Percentiles rank a stretch among this genome's conserved stretches.
These are phyloP conservation scores for Melanaphis sacchari DNA, from an alignment of 1,140 invertebrate genomes.

Conservation along the genomic window DNA sequence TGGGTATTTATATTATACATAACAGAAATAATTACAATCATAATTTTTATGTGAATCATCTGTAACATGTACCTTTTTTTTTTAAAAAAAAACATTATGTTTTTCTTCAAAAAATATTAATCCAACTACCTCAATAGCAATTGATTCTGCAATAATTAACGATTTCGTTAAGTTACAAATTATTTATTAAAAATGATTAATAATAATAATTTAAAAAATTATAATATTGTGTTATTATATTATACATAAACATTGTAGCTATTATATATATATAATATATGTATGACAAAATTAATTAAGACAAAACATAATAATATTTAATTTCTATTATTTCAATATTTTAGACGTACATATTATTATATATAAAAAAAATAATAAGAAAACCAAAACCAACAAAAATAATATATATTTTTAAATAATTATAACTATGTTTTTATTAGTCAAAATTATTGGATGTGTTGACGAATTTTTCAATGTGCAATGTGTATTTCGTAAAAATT, in stretches of 20 bases:
- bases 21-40: conserved; percentile 48
- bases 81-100: background rate
- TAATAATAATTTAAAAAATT: conserved; percentile 13
- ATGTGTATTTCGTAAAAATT: conserved; percentile 53
- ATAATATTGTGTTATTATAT: conserved; percentile 42
- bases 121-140: conserved; percentile 50
- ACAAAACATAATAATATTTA: conserved; percentile 2
- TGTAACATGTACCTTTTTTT: background rate
- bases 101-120: background rate
- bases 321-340: conserved; percentile 33
- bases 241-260: conserved; percentile 25
- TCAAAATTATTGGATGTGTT: conserved; percentile 55
- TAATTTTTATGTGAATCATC: conserved; percentile 27
- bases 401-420: conserved; percentile 55
- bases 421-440: conserved; percentile 56
- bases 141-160: conserved; percentile 46
- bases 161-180: conserved; percentile 29
- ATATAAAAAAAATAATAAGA: conserved; percentile 18
- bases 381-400: conserved; percentile 44
- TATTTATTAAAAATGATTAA: conserved; percentile 15
- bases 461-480: conserved; percentile 58
- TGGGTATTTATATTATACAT: background rate
- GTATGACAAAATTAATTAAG: conserved; percentile 34
- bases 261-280: conserved; percentile 10
- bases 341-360: conserved; percentile 14